Base-by-base conservation (phyloP, 2,888 invertebrate genomes). In the Gortyna flavago region DNA sequence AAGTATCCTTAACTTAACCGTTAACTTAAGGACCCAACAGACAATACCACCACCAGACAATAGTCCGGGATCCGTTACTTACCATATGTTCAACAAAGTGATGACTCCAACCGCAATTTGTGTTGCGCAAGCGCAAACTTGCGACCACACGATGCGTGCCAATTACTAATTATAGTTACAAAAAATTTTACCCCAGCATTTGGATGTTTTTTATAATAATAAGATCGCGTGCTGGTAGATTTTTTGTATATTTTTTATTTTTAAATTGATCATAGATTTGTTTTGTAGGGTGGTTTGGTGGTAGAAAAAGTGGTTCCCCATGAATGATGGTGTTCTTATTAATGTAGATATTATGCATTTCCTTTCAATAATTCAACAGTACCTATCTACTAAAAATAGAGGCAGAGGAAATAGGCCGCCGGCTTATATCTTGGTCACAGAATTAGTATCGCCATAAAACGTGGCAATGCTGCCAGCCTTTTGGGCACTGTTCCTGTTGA, bases 91-190 rank as follows among this genome's bases (percentile, higher is more conserved):
- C 83, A 41, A 79, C 61, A 79, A 81, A 78, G 73, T 77, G 80
- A 85, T 75, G 62, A 35, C n/a, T 32, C 51, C 65, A 77, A 88
- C 89, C 89, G 89, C 89, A 89, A 89, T 89, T 89, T 89, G 72
- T 51, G 68, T 8, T 84, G 85, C 67, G 78, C 75, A 81, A 82
- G 89, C 85, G 85, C 90, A 85, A 81, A 83, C 88, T 76, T 90
- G 89, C 32, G 1, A 94, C 94, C 93, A 88, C 94, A 94, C 90
- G 91, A 82, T 90, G 92, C 89, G 93, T 93, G 95, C 95, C 94
- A 95, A 95, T 95, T 93, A 94, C 92, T 95, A 95, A 95, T 95
- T 95, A 94, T 92, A 82, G 88, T 87, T 86, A 92, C 90, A 92
- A 92, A 90, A 85, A 85, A 86, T 77, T 69, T 77, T 84, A 89